Conservation (phyloP, 2,113 vertebrate genomes). For the Actenoides lindsayi region DNA sequence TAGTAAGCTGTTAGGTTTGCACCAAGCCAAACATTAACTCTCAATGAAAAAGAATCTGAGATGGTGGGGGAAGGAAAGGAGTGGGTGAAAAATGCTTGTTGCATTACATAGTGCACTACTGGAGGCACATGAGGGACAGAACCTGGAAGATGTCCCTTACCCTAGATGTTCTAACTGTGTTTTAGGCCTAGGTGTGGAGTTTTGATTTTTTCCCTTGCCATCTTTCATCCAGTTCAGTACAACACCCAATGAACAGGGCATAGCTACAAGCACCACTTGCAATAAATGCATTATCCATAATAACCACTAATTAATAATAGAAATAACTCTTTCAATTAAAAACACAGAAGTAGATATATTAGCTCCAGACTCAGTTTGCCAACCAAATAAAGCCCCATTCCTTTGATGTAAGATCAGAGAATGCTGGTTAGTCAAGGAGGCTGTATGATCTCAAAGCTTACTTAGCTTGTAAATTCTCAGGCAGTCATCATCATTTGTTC, state of each 20-base stretch:
- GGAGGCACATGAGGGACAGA: neutral
- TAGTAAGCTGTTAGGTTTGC: conserved; percentile 18
- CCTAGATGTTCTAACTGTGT: neutral
- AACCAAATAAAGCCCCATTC: conserved; percentile 7
- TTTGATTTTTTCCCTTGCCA: neutral
- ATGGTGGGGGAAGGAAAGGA: neutral
- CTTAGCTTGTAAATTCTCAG: conserved; percentile 51
- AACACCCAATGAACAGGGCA: neutral
- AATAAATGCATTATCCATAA: neutral
- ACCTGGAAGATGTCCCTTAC: neutral
- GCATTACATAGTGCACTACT: neutral
- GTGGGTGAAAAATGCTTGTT: neutral
- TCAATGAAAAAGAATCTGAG: neutral
- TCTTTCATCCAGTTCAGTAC: neutral
- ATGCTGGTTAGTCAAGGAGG: neutral
- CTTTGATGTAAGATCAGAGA: conserved; percentile 20
- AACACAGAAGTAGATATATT: neutral
- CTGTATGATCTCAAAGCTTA: conserved; percentile 14
- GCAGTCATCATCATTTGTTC: conserved; percentile 57
- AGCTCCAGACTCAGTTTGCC: neutral
- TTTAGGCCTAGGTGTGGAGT: neutral
- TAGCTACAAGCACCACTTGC: neutral
- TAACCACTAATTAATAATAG: neutral
- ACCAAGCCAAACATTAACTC: conserved; percentile 20
- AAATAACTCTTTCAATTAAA: neutral